Conservation (phyloP, 2,797 vertebrate species). For the Coendou prehensilis region DNA sequence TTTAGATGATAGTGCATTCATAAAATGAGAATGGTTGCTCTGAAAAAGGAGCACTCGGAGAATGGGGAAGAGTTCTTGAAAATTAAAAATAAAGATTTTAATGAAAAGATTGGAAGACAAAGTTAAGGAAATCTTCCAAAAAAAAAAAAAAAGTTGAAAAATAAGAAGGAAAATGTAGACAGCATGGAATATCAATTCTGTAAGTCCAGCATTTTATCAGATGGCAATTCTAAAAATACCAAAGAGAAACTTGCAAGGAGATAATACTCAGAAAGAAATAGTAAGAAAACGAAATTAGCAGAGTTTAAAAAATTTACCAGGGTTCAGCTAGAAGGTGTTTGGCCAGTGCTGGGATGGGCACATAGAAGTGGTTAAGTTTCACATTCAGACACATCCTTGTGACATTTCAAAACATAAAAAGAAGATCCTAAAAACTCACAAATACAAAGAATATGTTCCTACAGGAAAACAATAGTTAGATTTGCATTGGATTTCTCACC, state of each 20-base stretch:
- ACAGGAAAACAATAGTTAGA: neutral
- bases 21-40: neutral
- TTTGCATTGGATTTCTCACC: neutral
- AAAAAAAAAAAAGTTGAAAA: neutral
- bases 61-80: neutral
- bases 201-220: neutral
- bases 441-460: neutral
- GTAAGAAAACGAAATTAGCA: neutral
- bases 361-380: neutral
- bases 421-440: neutral
- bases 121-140: neutral
- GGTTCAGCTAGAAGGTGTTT: neutral
- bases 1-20: neutral
- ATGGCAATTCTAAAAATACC: neutral
- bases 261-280: neutral
- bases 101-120: neutral
- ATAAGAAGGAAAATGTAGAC: neutral
- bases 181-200: neutral
- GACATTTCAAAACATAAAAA: neutral
- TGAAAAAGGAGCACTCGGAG: neutral
- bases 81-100: constrained; percentile 37
- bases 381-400: neutral
- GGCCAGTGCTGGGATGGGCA: neutral
- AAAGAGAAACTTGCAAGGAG: neutral
- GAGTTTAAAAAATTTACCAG: neutral